These are phyloP conservation scores for Actenoides lindsayi DNA, from an alignment of 2,113 vertebrate genomes.

Conservation along the genomic window DNA sequence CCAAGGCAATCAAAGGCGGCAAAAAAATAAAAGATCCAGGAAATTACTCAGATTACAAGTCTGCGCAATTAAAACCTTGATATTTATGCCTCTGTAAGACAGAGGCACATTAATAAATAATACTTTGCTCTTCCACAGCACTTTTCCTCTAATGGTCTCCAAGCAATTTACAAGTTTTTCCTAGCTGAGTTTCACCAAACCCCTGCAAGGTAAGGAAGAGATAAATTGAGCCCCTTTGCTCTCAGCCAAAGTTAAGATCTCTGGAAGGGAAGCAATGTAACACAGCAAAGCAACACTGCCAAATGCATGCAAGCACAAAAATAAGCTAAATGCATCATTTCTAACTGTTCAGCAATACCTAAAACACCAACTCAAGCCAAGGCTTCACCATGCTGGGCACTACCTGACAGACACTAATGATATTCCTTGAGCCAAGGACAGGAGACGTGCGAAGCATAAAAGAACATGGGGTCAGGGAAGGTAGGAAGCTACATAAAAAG, in stretches of 20 bases:
- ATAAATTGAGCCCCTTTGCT: slow-evolving; percentile 17
- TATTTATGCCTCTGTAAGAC: slow-evolving; percentile 56
- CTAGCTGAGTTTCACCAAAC: slow-evolving; percentile 30
- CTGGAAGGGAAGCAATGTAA: neutral
- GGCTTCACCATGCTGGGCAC: neutral
- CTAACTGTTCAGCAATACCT: neutral
- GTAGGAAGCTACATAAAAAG: neutral
- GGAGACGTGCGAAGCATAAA: neutral
- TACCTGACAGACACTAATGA: neutral
- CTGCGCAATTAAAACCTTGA: slow-evolving; percentile 48
- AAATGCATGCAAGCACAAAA: neutral
- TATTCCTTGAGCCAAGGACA: slow-evolving; percentile 10
- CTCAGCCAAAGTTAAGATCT: slow-evolving; percentile 5
- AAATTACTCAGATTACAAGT: slow-evolving; percentile 53
- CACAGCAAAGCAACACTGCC: neutral
- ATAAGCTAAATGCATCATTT: neutral
- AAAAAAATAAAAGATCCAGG: neutral
- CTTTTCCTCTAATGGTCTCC: slow-evolving; percentile 49
- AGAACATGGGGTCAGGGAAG: neutral
- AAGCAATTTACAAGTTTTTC: slow-evolving; percentile 55
- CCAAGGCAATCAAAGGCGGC: neutral
- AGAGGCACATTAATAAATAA: slow-evolving; percentile 65
- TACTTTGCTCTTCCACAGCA: slow-evolving; percentile 48
- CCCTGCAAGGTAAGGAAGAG: slow-evolving; percentile 17
- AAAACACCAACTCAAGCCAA: neutral